phyloP scores from a whole-genome alignment of 2,113 vertebrate species.

The Lipotes vexillifer region DNA sequence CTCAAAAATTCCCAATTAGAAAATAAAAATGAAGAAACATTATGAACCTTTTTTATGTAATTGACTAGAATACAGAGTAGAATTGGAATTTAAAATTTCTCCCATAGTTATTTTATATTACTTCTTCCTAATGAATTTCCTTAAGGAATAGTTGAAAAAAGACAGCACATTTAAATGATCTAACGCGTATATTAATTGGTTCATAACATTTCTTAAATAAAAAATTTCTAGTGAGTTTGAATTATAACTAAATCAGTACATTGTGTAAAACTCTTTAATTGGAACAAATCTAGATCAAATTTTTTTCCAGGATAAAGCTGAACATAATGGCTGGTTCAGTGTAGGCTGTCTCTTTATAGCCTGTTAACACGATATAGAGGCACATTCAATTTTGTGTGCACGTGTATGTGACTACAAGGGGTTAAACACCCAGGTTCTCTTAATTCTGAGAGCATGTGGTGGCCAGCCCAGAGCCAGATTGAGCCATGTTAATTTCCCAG shows the following conservation, averaged over 20 bases:
- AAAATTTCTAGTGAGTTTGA: background rate
- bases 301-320: background rate
- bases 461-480: conserved; percentile 60
- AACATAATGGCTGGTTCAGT: background rate
- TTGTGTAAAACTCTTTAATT: background rate
- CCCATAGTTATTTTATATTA: conserved; percentile 21
- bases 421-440: conserved; percentile 48
- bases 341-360: background rate
- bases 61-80: background rate
- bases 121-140: conserved; percentile 3
- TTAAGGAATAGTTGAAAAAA: background rate
- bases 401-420: background rate
- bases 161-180: background rate
- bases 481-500: conserved; percentile 67
- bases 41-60: background rate
- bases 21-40: conserved; percentile 1
- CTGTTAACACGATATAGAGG: background rate
- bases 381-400: background rate
- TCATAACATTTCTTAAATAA: background rate
- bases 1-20: background rate
- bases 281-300: background rate
- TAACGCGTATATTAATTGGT: background rate
- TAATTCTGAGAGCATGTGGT: conserved; percentile 53
- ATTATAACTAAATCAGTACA: background rate
- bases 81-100: conserved; percentile 22